These are phyloP conservation scores for Drosophila niveifrons DNA, from an alignment of 2,888 invertebrate genomes.

Conservation along the genomic window DNA sequence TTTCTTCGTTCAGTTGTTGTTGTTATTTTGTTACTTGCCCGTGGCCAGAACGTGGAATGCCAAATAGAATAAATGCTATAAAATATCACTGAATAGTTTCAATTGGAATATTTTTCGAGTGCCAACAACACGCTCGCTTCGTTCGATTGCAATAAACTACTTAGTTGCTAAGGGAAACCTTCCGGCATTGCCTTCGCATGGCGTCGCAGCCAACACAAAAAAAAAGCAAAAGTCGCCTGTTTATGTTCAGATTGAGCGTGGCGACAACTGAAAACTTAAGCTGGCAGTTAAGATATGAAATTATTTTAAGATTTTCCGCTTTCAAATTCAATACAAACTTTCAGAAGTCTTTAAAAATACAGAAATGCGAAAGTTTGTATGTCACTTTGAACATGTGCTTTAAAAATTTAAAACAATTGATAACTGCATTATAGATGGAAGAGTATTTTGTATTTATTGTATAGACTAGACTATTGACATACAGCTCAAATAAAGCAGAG, in stretches of 20 bases:
- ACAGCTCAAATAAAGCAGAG: too few relatives aligned
- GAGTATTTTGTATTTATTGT: too few relatives aligned
- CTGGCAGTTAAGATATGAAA: too few relatives aligned
- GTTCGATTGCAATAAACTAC: not conserved
- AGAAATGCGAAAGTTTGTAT: too few relatives aligned
- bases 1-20: not conserved
- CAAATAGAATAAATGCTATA: constrained; percentile 40
- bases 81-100: constrained; percentile 43
- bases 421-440: too few relatives aligned
- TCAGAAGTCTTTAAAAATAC: too few relatives aligned
- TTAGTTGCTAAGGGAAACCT: not conserved
- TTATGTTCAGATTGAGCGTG: not conserved
- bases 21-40: not conserved
- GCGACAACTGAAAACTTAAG: not conserved
- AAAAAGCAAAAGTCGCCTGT: not conserved
- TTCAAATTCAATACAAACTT: too few relatives aligned
- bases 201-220: not conserved
- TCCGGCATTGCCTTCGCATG: not conserved
- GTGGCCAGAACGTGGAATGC: constrained; percentile 10
- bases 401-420: too few relatives aligned
- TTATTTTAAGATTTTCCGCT: too few relatives aligned
- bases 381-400: too few relatives aligned
- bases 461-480: too few relatives aligned
- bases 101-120: constrained; percentile 2
- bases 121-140: not conserved